phyloP scores from a whole-genome alignment of 2,888 invertebrate species.

The Thecophora atra region DNA sequence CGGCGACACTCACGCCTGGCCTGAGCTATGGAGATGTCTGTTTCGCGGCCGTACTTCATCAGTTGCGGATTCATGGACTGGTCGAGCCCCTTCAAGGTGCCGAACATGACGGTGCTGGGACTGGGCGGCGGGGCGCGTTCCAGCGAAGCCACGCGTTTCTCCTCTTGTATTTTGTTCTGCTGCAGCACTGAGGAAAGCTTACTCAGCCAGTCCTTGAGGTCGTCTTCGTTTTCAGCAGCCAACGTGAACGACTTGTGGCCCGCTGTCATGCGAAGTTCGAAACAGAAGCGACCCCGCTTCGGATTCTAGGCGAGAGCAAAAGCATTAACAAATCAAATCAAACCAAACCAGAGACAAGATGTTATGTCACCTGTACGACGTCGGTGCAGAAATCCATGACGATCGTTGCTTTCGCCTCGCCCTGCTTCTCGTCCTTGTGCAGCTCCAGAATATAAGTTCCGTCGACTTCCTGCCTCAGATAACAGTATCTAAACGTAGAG shows the following conservation, averaged over 20 bases:
- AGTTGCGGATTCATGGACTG: conserved; percentile 93
- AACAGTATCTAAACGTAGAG: conserved; percentile 73
- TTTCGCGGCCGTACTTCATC: conserved; percentile 89
- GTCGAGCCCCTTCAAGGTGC: conserved; percentile 86
- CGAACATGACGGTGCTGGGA: conserved; percentile 74
- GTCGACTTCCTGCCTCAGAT: conserved; percentile 88
- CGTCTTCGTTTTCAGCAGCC: conserved; percentile 86
- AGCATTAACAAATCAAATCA: background rate
- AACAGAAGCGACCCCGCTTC: conserved; percentile 85
- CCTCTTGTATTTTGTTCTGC: conserved; percentile 82
- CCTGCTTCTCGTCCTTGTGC: conserved; percentile 92
- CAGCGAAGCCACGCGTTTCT: conserved; percentile 75
- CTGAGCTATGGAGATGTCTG: conserved; percentile 84
- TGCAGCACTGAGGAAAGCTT: conserved; percentile 86
- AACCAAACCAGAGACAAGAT: background rate
- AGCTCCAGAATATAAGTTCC: conserved; percentile 91
- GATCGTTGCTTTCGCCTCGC: conserved; percentile 89
- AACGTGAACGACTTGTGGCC: conserved; percentile 87
- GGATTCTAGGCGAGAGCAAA: conserved; percentile 70
- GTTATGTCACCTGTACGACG: conserved; percentile 75
- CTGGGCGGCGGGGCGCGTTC: conserved; percentile 73
- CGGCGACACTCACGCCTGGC: conserved; percentile 82
- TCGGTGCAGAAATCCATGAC: conserved; percentile 94
- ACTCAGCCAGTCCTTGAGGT: conserved; percentile 83
- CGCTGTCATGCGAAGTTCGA: conserved; percentile 87